These are phyloP conservation scores for Hippocampus comes DNA, from an alignment of 2,113 vertebrate genomes.

Conservation along the genomic window DNA sequence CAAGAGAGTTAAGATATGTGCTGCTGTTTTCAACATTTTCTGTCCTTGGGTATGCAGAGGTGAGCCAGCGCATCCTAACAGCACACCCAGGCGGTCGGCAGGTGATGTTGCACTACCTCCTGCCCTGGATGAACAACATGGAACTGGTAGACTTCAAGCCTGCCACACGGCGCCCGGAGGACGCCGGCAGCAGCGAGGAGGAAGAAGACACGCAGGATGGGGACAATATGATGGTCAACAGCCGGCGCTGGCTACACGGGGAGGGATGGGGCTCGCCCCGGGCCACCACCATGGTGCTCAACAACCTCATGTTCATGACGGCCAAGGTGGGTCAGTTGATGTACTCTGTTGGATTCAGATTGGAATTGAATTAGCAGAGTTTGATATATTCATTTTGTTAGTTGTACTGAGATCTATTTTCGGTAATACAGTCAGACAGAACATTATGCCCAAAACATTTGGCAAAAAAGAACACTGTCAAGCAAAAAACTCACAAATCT, in stretches of 20 bases:
- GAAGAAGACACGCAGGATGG: slow-evolving; percentile 82
- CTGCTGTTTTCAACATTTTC: too few species aligned
- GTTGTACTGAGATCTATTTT: too few species aligned
- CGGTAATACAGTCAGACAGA: too few species aligned
- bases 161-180: slow-evolving; percentile 75
- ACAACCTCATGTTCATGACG: slow-evolving; percentile 99
- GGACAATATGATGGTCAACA: slow-evolving; percentile 94
- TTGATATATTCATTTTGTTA: too few species aligned
- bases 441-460: too few species aligned
- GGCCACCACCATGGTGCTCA: slow-evolving; percentile 95
- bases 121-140: slow-evolving; percentile 98
- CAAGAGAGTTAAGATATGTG: too few species aligned
- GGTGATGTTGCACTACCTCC: slow-evolving; percentile 95
- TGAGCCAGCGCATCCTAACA: slow-evolving; percentile 96
- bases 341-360: neutral
- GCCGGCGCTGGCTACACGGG: slow-evolving; percentile 89
- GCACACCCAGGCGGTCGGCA: slow-evolving; percentile 94
- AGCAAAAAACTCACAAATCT: too few species aligned
- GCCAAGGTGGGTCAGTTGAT: slow-evolving; percentile 85
- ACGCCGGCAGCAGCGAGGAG: slow-evolving; percentile 71
- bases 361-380: neutral
- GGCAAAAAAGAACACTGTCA: too few species aligned
- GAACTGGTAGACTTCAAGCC: slow-evolving; percentile 93
- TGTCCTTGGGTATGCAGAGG: slow-evolving; percentile 73
- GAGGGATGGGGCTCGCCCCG: slow-evolving; percentile 97